These are phyloP conservation scores for Ciconia stormi DNA, from an alignment of 2,113 vertebrate genomes.

Conservation along the genomic window DNA sequence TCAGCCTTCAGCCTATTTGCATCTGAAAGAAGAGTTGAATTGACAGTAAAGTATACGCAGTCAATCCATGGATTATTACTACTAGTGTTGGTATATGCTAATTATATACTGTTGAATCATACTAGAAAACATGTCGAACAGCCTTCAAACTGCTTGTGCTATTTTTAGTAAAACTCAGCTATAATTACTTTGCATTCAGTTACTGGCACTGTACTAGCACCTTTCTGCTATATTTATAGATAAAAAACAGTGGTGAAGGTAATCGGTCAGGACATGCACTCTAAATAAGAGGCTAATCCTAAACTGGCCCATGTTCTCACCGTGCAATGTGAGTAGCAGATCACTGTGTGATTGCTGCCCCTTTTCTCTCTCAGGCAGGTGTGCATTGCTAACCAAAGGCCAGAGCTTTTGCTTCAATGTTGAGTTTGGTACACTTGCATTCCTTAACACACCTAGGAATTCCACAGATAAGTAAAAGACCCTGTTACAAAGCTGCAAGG, in stretches of 20 bases:
- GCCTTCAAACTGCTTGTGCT: neutral
- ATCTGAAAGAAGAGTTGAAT: neutral
- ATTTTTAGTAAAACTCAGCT: slow-evolving; percentile 18
- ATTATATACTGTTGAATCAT: neutral
- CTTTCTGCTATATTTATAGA: neutral
- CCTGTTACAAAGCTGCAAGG: neutral
- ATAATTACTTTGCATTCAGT: neutral
- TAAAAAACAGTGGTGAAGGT: neutral
- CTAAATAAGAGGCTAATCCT: neutral
- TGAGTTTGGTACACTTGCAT: neutral
- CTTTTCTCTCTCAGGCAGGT: fast-evolving
- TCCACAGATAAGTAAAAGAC: neutral
- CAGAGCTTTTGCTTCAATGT: fast-evolving
- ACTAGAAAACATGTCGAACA: neutral
- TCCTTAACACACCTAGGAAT: neutral
- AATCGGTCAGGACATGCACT: neutral
- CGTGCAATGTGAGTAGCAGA: fast-evolving
- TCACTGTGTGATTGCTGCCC: neutral
- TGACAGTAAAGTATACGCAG: neutral
- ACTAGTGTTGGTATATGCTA: neutral
- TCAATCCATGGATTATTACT: neutral
- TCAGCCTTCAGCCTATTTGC: neutral
- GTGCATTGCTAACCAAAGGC: neutral
- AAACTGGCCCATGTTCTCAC: neutral
- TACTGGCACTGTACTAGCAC: neutral